phyloP scores from a whole-genome alignment of 1,140 invertebrate genomes.

The Drosophila arizonae region DNA sequence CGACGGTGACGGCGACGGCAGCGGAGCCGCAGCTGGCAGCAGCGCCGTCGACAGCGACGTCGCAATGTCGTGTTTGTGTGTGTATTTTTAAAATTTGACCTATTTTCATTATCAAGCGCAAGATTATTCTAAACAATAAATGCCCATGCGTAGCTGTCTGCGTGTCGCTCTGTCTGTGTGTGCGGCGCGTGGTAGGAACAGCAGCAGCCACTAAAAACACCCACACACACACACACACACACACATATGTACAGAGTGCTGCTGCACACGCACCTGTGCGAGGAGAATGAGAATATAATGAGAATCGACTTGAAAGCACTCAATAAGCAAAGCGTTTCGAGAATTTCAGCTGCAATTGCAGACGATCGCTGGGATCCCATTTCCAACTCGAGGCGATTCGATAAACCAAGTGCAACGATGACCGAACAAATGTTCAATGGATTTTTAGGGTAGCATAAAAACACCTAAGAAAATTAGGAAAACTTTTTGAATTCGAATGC shows the following conservation, averaged over 20 bases:
- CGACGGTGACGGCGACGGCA: constrained; percentile 9
- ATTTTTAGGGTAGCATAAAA: neutral
- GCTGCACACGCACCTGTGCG: constrained; percentile 36
- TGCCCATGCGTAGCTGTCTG: constrained; percentile 50
- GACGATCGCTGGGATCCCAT: neutral
- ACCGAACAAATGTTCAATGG: neutral
- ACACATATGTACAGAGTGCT: constrained; percentile 6
- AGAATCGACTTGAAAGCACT: neutral
- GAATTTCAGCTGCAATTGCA: constrained; percentile 14
- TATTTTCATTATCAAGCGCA: constrained; percentile 82
- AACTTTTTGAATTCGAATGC: no score
- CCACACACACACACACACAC: constrained; percentile 24
- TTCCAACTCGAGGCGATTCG: neutral
- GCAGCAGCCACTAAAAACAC: constrained; percentile 28
- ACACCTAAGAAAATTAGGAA: no score
- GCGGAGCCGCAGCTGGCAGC: constrained; percentile 11
- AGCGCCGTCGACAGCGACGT: constrained; percentile 27
- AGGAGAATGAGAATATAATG: constrained; percentile 10
- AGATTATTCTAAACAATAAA: constrained; percentile 82
- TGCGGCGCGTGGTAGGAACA: constrained; percentile 56
- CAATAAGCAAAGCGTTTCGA: neutral
- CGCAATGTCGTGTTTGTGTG: constrained; percentile 76
- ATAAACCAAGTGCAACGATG: neutral
- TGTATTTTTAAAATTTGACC: constrained; percentile 82
- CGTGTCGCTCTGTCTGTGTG: constrained; percentile 20